Evolutionary conservation across 1,140 invertebrate species (phyloP).

Genomic region (Brachionus rotundiformis): DNA sequence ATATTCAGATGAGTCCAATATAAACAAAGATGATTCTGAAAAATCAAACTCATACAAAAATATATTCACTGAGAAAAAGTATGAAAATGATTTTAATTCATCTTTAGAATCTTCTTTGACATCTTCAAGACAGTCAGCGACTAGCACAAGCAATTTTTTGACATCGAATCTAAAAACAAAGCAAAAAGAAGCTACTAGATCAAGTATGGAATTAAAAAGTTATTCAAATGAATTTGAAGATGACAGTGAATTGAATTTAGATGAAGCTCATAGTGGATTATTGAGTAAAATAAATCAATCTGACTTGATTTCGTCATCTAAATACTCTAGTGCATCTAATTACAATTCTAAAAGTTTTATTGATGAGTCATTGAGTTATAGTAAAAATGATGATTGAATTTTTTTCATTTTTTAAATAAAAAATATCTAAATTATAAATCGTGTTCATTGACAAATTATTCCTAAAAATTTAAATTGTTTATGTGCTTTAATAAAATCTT

Average conservation of each 20-base stretch:
- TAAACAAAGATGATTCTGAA: constrained; percentile 11
- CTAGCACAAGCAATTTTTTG: constrained; percentile 25
- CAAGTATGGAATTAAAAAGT: constrained; percentile 15
- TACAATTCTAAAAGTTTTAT: constrained; percentile 41
- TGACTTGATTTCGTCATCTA: constrained; percentile 14
- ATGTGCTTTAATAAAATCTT: too few relatives aligned
- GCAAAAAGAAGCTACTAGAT: neutral
- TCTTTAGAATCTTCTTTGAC: constrained; percentile 10
- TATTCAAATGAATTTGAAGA: constrained; percentile 38
- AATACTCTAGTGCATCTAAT: constrained; percentile 17
- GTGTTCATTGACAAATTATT: too few relatives aligned
- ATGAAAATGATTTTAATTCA: constrained; percentile 34
- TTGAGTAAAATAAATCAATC: constrained; percentile 36
- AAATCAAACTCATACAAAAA: neutral
- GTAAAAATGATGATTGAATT: neutral
- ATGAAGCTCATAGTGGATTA: constrained; percentile 1
- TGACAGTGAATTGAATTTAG: neutral
- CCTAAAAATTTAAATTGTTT: too few relatives aligned
- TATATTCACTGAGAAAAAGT: constrained; percentile 14
- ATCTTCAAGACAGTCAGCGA: constrained; percentile 12
- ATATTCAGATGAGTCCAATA: constrained; percentile 9
- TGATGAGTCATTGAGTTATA: neutral
- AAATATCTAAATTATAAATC: neutral
- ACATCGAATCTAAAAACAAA: neutral
- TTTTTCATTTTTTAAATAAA: constrained; percentile 16